Conservation (phyloP, 2,113 vertebrate species). For the Monopterus albus region DNA sequence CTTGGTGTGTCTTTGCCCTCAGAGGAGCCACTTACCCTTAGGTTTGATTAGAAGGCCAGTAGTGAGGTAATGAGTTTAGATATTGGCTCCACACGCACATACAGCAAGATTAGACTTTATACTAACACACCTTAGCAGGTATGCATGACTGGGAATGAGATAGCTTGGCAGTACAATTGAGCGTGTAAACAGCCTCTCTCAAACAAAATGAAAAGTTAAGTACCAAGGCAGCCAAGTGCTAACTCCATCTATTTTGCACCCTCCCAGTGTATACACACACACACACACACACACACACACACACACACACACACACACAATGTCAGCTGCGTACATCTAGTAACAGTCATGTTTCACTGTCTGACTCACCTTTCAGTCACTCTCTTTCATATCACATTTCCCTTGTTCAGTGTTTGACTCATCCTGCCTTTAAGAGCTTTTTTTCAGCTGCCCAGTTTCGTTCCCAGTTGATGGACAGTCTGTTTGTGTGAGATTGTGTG, state of each 20-base stretch:
- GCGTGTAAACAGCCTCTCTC: conserved; percentile 24
- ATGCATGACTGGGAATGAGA: not conserved
- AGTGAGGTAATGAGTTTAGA: not conserved
- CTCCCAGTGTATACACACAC: not conserved
- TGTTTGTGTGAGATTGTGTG: conserved; percentile 21
- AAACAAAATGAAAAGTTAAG: conserved; percentile 13
- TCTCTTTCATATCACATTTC: conserved; percentile 34
- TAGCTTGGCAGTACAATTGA: not conserved
- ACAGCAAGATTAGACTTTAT: not conserved
- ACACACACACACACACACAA: conserved; percentile 14
- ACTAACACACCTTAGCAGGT: not conserved
- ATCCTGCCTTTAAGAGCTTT: conserved; percentile 16
- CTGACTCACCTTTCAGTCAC: conserved; percentile 51
- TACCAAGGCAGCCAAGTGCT: conserved; percentile 34
- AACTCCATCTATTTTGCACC: conserved; percentile 8
- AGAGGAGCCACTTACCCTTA: not conserved
- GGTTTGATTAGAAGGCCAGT: not conserved
- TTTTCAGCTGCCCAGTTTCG: conserved; percentile 39
- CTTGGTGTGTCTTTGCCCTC: too few species aligned
- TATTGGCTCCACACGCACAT: not conserved
- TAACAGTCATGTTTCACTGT: conserved; percentile 40
- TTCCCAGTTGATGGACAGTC: conserved; percentile 19
- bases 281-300: conserved; percentile 14
- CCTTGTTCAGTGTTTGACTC: conserved; percentile 37
- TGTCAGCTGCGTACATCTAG: conserved; percentile 36